These are phyloP conservation scores for Hipposideros armiger DNA, from an alignment of 2,113 vertebrate genomes.

Conservation along the genomic window DNA sequence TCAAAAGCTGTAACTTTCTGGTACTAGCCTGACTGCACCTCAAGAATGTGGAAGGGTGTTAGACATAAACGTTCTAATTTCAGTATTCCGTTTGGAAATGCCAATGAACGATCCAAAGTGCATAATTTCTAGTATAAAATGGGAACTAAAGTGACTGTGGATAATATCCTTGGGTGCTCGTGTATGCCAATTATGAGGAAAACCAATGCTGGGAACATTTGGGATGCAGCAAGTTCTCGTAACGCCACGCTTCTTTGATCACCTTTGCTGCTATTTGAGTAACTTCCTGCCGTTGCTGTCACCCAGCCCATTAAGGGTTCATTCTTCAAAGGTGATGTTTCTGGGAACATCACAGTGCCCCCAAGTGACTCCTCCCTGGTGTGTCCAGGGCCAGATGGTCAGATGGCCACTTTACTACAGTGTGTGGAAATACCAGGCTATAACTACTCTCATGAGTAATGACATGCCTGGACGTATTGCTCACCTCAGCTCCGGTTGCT, in stretches of 20 bases:
- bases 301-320: constrained; percentile 2
- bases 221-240: not conserved
- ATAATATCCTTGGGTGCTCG: not conserved
- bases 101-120: not conserved
- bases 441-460: constrained; percentile 29
- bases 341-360: constrained; percentile 31
- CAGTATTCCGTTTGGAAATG: not conserved
- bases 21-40: not conserved
- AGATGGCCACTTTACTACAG: constrained; percentile 24
- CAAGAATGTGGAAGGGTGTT: not conserved
- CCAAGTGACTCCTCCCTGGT: not conserved
- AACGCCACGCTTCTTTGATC: not conserved
- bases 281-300: constrained; percentile 48
- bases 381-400: constrained; percentile 23
- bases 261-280: constrained; percentile 32
- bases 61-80: not conserved
- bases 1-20: not conserved
- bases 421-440: constrained; percentile 48
- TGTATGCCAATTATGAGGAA: not conserved
- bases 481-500: constrained; percentile 38
- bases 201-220: not conserved
- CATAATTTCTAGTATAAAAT: not conserved
- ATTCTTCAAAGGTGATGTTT: constrained; percentile 56
- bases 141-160: not conserved
- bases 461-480: not conserved